These are phyloP conservation scores for Vultur gryphus DNA, from an alignment of 2,797 vertebrate genomes.

Conservation along the genomic window DNA sequence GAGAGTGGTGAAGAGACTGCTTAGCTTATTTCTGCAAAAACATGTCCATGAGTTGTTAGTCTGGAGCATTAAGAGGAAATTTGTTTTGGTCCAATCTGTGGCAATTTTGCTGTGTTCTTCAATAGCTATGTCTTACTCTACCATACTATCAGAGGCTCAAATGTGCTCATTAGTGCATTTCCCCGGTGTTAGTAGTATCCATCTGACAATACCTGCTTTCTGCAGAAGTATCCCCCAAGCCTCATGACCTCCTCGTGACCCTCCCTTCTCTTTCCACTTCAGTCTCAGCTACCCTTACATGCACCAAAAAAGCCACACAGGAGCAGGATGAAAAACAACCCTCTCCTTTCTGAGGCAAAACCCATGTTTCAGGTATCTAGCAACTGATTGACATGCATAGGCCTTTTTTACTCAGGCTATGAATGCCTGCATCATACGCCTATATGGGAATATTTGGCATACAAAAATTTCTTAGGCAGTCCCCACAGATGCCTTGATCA, in stretches of 20 bases:
- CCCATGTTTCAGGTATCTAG: not conserved
- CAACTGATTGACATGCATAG: not conserved
- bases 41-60: not conserved
- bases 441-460: not conserved
- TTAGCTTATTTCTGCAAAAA: not conserved
- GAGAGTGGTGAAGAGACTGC: not conserved
- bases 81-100: not conserved
- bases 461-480: not conserved
- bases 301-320: not conserved
- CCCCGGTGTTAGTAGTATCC: rapidly evolving
- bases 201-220: not conserved
- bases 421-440: not conserved
- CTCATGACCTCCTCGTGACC: not conserved
- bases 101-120: not conserved
- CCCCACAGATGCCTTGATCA: not conserved
- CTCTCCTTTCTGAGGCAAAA: not conserved
- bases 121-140: not conserved
- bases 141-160: not conserved
- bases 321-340: not conserved
- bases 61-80: not conserved
- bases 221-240: not conserved
- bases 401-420: not conserved
- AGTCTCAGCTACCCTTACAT: not conserved
- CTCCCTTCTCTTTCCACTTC: not conserved
- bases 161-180: not conserved